These are phyloP conservation scores for Ploceus nigricollis DNA, from an alignment of 2,113 vertebrate genomes.

Conservation along the genomic window DNA sequence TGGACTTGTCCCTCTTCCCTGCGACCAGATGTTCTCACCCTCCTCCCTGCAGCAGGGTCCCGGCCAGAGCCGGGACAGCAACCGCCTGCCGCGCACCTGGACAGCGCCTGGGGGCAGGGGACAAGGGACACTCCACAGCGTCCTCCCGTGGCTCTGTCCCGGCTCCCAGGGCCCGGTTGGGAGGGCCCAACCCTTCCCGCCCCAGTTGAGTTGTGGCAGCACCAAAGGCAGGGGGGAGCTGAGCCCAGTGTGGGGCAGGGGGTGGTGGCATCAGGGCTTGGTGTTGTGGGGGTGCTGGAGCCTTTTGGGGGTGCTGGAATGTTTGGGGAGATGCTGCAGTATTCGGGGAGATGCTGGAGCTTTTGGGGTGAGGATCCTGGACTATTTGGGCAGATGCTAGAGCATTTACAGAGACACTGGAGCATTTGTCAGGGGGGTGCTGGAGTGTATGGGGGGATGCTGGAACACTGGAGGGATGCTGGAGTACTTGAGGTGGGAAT, in stretches of 20 bases:
- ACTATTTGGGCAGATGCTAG: background rate
- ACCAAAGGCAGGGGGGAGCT: rapidly evolving
- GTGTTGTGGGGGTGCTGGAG: background rate
- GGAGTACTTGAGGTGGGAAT: background rate
- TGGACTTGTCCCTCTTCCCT: constrained; percentile 33
- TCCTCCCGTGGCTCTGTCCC: background rate
- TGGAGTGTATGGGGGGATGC: background rate
- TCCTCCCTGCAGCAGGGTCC: background rate
- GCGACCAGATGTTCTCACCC: constrained; percentile 45
- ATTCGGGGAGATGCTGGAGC: background rate
- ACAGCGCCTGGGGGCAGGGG: background rate
- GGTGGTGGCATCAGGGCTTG: background rate
- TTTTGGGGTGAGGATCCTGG: background rate
- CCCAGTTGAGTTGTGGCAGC: background rate
- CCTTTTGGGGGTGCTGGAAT: background rate
- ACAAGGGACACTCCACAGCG: background rate
- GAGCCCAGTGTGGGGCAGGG: background rate
- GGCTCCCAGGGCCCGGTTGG: background rate
- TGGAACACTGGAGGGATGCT: background rate
- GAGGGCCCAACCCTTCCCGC: rapidly evolving
- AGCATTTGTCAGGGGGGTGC: background rate
- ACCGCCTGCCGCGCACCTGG: background rate
- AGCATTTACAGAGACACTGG: background rate
- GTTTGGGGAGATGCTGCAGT: background rate
- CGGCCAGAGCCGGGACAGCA: background rate